A percentile compares a stretch with the other conserved stretches of the same genome.
phyloP scores from a whole-genome alignment of 2,797 vertebrate genomes.

The Lerista edwardsae region DNA sequence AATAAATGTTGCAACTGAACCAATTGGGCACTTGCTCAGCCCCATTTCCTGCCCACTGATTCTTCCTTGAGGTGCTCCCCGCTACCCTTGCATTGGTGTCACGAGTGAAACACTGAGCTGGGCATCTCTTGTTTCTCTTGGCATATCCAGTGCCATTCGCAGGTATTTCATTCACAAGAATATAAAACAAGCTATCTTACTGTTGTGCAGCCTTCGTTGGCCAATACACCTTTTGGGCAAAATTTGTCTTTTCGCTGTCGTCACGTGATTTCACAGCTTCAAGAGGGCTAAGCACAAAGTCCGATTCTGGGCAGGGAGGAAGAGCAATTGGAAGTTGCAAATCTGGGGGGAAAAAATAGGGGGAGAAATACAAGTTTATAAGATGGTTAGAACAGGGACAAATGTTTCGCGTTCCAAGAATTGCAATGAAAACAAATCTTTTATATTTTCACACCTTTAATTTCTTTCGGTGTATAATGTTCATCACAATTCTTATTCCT shows the following conservation, averaged over 20 bases:
- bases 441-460: background rate
- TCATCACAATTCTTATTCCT: background rate
- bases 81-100: no score
- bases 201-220: constrained; percentile 22
- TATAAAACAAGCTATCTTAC: constrained; percentile 63
- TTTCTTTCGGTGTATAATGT: background rate
- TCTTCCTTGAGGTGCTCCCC: no score
- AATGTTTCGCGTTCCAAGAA: background rate
- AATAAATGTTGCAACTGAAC: no score
- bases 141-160: background rate
- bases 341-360: constrained; percentile 71
- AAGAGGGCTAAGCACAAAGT: background rate
- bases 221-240: background rate
- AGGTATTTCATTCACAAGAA: background rate
- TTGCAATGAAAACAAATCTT: background rate
- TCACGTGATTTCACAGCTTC: constrained; percentile 36
- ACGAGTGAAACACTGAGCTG: no score
- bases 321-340: constrained; percentile 71
- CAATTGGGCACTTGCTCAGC: no score
- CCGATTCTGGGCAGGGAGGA: constrained; percentile 71
- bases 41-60: no score
- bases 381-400: background rate
- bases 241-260: background rate
- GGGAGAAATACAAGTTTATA: constrained; percentile 24
- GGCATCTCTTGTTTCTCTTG: no score